These are phyloP conservation scores for Aphelinus atriplicis DNA, from an alignment of 1,140 invertebrate genomes.

Conservation along the genomic window DNA sequence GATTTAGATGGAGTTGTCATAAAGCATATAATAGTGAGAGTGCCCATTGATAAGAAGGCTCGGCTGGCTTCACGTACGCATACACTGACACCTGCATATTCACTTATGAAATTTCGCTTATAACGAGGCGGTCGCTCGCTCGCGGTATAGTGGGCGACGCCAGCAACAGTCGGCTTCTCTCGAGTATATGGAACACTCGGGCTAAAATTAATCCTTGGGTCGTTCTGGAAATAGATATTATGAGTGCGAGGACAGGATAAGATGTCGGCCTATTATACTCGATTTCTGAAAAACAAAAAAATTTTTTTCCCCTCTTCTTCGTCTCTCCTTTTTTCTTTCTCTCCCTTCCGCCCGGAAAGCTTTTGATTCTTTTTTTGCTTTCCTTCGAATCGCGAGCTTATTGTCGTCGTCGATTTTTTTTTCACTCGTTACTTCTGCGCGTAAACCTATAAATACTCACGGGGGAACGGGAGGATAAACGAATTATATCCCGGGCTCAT, in stretches of 20 bases:
- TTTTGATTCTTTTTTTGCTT: too few relatives aligned
- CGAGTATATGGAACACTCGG: conserved; percentile 63
- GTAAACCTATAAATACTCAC: too few relatives aligned
- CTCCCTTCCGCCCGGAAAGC: background rate
- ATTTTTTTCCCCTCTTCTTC: conserved; percentile 29
- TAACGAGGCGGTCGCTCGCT: conserved; percentile 31
- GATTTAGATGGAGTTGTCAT: too few relatives aligned
- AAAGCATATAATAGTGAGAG: too few relatives aligned
- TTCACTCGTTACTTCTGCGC: too few relatives aligned
- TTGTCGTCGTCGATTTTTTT: too few relatives aligned
- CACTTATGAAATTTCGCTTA: conserved; percentile 23
- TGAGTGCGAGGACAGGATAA: conserved; percentile 67
- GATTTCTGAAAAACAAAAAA: conserved; percentile 33
- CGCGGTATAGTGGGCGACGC: conserved; percentile 53
- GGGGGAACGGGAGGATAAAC: too few relatives aligned
- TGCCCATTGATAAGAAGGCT: background rate
- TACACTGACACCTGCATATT: too few relatives aligned
- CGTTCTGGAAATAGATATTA: conserved; percentile 68
- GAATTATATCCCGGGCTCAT: too few relatives aligned
- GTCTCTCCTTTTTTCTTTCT: conserved; percentile 1
- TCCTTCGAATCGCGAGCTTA: too few relatives aligned
- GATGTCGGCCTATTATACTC: conserved; percentile 62
- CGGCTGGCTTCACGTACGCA: background rate
- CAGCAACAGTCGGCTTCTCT: conserved; percentile 6
- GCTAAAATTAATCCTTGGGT: conserved; percentile 65